These are phyloP conservation scores for Xenentodon cancila DNA, from an alignment of 2,797 vertebrate genomes.

Conservation along the genomic window DNA sequence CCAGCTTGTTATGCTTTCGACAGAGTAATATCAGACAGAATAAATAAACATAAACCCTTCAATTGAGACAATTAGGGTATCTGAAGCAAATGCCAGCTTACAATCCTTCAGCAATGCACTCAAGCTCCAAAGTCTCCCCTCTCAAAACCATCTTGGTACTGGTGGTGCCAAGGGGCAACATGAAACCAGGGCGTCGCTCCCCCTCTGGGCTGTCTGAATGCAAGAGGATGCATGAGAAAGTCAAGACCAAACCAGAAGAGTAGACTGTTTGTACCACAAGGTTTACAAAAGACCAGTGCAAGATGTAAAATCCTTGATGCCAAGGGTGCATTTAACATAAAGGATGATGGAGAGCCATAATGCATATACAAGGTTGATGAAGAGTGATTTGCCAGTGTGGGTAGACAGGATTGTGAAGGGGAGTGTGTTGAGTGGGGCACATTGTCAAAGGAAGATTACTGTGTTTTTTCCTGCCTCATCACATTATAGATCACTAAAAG, in stretches of 20 bases:
- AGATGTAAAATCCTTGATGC: slow-evolving; percentile 9
- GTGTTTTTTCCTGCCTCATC: neutral
- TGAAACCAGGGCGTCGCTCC: slow-evolving; percentile 87
- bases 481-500: too few species aligned
- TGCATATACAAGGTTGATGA: slow-evolving; percentile 1
- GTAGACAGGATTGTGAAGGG: slow-evolving; percentile 10
- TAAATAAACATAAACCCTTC: neutral
- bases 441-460: neutral
- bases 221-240: slow-evolving; percentile 9
- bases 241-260: slow-evolving; percentile 16
- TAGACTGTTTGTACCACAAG: neutral
- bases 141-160: slow-evolving; percentile 91
- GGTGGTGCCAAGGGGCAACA: slow-evolving; percentile 84
- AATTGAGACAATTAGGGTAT: neutral
- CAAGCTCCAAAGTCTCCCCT: slow-evolving; percentile 90
- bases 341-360: slow-evolving; percentile 11
- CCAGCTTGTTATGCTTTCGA: neutral
- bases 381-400: slow-evolving; percentile 3
- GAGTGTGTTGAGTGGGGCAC: neutral
- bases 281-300: slow-evolving; percentile 2
- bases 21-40: too few species aligned
- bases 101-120: slow-evolving; percentile 97
- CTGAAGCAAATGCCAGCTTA: slow-evolving; percentile 76
- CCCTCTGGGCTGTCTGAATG: slow-evolving; percentile 86
- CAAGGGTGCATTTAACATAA: slow-evolving; percentile 2